Evolutionary conservation across 2,113 vertebrate species (phyloP).

Genomic region (Fregata magnificens): DNA sequence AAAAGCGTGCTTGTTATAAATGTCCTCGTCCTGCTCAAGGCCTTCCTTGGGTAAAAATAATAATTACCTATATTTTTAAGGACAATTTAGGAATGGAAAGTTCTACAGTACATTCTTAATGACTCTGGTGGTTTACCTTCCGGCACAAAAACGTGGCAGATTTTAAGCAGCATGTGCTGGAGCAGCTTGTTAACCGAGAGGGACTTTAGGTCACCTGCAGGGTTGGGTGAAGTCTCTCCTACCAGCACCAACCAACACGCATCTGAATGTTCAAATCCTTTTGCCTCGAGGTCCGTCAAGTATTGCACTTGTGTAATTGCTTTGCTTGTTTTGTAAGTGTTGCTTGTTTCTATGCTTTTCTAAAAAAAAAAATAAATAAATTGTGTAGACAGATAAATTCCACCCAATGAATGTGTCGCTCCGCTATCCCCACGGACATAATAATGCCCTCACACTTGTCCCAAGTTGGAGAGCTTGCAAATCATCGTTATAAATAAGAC

Average conservation of each 20-base stretch:
- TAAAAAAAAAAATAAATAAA: not conserved
- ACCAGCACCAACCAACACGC: not conserved
- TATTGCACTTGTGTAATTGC: not conserved
- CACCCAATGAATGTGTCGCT: constrained; percentile 16
- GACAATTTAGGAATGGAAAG: not conserved
- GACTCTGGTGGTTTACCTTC: not conserved
- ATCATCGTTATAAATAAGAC: not conserved
- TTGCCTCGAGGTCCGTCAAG: not conserved
- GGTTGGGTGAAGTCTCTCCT: not conserved
- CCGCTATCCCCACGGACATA: not conserved
- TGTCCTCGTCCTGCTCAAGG: not conserved
- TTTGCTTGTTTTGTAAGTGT: not conserved
- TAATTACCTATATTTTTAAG: not conserved
- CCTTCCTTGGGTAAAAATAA: not conserved
- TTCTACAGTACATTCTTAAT: not conserved
- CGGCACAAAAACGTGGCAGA: not conserved
- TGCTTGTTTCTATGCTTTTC: not conserved
- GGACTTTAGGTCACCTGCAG: rapidly evolving
- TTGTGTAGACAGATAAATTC: not conserved
- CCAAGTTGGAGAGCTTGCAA: not conserved
- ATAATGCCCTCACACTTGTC: constrained; percentile 38
- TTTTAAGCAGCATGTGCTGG: not conserved
- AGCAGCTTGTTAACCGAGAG: not conserved
- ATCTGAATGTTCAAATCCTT: not conserved
- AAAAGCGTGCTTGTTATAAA: rapidly evolving